These are phyloP conservation scores for Tyto alba DNA, from an alignment of 2,113 vertebrate genomes.

Conservation along the genomic window DNA sequence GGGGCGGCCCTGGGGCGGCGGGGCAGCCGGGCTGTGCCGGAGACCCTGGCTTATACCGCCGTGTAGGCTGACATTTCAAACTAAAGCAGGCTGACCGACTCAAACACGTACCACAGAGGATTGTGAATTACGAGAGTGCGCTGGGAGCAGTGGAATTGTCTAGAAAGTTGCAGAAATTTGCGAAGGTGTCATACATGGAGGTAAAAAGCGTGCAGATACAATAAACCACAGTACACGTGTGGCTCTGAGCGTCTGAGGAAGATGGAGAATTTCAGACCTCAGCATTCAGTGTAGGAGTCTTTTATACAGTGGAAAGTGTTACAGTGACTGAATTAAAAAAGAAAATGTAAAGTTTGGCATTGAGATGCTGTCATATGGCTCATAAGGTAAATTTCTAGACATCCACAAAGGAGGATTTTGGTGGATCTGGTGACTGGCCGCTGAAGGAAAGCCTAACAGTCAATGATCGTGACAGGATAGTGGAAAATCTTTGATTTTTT, in stretches of 20 bases:
- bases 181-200: rapidly evolving
- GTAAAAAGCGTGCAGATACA: not conserved
- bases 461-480: not conserved
- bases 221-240: rapidly evolving
- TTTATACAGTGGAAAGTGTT: not conserved
- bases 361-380: rapidly evolving
- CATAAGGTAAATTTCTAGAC: not conserved
- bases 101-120: not conserved
- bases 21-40: too few species aligned
- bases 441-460: not conserved
- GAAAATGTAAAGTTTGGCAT: not conserved
- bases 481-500: not conserved
- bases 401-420: not conserved
- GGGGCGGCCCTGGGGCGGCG: too few species aligned
- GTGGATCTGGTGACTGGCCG: not conserved
- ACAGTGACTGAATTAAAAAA: not conserved
- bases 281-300: not conserved
- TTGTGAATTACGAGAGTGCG: not conserved
- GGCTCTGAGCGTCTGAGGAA: not conserved
- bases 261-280: not conserved
- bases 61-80: rapidly evolving
- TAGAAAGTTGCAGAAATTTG: not conserved
- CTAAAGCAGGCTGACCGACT: too few species aligned
- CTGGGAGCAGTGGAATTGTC: not conserved
- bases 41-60: too few species aligned